A percentile compares a stretch with the other conserved stretches of the same genome.
Conservation (phyloP, 2,113 vertebrate genomes). For the Climacteris rufus region DNA sequence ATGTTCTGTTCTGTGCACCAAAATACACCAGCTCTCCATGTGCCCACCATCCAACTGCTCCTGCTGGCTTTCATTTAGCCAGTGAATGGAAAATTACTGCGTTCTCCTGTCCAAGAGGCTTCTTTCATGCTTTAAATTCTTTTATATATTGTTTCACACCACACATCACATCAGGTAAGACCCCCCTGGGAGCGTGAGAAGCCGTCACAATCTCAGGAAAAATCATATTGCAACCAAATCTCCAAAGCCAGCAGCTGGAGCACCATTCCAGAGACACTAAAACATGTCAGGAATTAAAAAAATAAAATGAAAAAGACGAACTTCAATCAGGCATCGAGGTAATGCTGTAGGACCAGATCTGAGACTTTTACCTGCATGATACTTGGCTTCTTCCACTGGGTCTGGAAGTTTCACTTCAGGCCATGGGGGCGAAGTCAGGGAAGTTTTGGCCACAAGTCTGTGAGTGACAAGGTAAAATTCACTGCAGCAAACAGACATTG, state of each 20-base stretch:
- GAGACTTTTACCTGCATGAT: slow-evolving; percentile 70
- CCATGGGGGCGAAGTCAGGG: slow-evolving; percentile 81
- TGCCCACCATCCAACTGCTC: slow-evolving; percentile 17
- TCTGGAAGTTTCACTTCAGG: slow-evolving; percentile 73
- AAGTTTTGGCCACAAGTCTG: slow-evolving; percentile 77
- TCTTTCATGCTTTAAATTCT: not conserved
- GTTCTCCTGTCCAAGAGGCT: not conserved
- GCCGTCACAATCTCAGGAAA: not conserved
- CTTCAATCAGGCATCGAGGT: not conserved
- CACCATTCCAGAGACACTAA: not conserved
- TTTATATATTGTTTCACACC: not conserved
- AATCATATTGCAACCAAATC: not conserved
- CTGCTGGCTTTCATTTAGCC: not conserved
- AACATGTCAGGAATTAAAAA: fast-evolving
- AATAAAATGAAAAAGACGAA: too few species aligned
- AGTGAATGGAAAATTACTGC: not conserved
- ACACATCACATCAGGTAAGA: not conserved
- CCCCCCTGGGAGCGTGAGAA: not conserved
- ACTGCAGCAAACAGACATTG: not conserved
- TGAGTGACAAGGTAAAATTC: not conserved
- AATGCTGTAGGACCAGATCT: fast-evolving
- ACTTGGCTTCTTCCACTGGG: slow-evolving; percentile 62
- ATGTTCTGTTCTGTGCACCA: not conserved
- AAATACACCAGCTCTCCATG: not conserved
- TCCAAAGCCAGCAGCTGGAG: not conserved